phyloP scores from a whole-genome alignment of 2,113 vertebrate species.

The Elephas maximus region DNA sequence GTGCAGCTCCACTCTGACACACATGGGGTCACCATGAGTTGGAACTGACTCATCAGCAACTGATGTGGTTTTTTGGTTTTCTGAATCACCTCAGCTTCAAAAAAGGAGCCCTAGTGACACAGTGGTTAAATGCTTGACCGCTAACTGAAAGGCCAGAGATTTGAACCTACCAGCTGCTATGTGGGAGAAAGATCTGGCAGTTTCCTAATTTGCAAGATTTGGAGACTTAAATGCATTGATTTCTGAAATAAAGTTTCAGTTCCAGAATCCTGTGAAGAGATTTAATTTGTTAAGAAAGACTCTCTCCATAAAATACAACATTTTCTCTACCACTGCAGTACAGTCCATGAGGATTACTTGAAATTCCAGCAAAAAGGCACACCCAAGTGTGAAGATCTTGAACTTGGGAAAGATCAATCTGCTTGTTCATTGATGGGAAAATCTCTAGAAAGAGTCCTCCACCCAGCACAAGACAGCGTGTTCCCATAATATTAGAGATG shows the following conservation, averaged over 20 bases:
- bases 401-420: not conserved
- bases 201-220: constrained; percentile 41
- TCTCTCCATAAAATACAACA: not conserved
- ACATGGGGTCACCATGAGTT: too few species aligned
- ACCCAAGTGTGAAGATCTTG: not conserved
- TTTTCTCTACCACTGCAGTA: not conserved
- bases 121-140: not conserved
- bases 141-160: too few species aligned
- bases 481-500: constrained; percentile 27
- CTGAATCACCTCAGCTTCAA: not conserved
- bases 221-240: not conserved
- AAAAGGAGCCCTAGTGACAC: not conserved
- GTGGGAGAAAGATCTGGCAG: not conserved
- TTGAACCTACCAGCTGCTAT: too few species aligned
- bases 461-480: not conserved
- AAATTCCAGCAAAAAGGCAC: not conserved
- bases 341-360: not conserved
- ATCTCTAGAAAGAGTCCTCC: not conserved
- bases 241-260: not conserved
- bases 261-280: not conserved
- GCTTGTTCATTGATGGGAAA: not conserved
- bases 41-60: not conserved
- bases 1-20: too few species aligned
- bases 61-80: not conserved
- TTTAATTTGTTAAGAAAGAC: not conserved